A percentile compares a stretch with the other conserved stretches of the same genome.
Conservation (phyloP, 2,797 vertebrate species). For the Zenarchopterus dispar region DNA sequence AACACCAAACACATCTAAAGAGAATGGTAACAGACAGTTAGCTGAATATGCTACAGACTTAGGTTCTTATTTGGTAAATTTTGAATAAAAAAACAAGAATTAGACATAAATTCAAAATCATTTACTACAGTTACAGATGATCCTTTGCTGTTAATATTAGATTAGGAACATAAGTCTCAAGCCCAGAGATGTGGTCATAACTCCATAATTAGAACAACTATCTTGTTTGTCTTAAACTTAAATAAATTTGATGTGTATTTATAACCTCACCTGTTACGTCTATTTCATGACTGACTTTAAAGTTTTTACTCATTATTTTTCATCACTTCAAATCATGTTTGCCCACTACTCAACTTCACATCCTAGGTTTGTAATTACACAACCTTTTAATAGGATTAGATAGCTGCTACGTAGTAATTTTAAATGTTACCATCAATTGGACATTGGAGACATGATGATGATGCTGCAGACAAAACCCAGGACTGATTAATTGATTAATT, state of each 20-base stretch:
- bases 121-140: too few species aligned
- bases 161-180: too few species aligned
- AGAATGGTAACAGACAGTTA: too few species aligned
- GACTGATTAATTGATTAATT: slow-evolving; percentile 68
- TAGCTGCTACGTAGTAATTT: slow-evolving; percentile 49
- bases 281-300: slow-evolving; percentile 14
- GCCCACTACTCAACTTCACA: slow-evolving; percentile 26
- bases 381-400: slow-evolving; percentile 60
- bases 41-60: too few species aligned
- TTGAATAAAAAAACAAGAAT: too few species aligned
- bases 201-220: too few species aligned
- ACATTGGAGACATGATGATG: slow-evolving; percentile 67
- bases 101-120: too few species aligned
- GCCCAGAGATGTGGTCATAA: too few species aligned
- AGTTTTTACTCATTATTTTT: slow-evolving; percentile 19
- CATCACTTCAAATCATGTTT: slow-evolving; percentile 26
- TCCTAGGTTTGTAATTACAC: slow-evolving; percentile 55
- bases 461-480: slow-evolving; percentile 65
- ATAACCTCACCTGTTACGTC: neutral
- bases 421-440: slow-evolving; percentile 56
- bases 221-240: too few species aligned
- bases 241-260: neutral
- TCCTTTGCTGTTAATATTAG: too few species aligned
- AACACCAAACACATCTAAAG: too few species aligned
- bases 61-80: too few species aligned